Conservation (phyloP, 2,113 vertebrate genomes). For the Callionymus lyra region DNA sequence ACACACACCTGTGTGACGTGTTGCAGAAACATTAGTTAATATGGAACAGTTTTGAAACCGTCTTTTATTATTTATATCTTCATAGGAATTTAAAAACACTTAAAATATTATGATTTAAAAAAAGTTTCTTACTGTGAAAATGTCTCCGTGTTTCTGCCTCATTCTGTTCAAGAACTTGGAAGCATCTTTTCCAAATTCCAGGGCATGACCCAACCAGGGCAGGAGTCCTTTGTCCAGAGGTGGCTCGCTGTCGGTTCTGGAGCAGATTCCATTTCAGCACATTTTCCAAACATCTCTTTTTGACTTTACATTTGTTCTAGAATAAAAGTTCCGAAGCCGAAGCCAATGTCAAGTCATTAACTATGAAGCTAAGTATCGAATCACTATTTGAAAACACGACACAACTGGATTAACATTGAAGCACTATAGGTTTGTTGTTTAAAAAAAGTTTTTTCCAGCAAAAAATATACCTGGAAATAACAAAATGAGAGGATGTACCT, state of each 20-base stretch:
- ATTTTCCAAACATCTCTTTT: no score
- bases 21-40: neutral
- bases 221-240: constrained; percentile 75
- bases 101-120: no score
- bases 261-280: neutral
- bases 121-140: constrained; percentile 86
- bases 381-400: neutral
- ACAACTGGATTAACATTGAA: neutral
- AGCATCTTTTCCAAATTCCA: constrained; percentile 79
- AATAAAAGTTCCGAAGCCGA: no score
- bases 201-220: constrained; percentile 80
- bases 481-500: no score
- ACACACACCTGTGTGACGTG: constrained; percentile 67
- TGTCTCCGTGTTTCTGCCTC: constrained; percentile 77
- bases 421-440: neutral
- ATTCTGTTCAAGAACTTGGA: constrained; percentile 75
- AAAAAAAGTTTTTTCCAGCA: neutral
- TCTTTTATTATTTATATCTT: no score
- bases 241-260: constrained; percentile 70
- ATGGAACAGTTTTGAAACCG: no score
- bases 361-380: neutral
- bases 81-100: no score
- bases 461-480: no score
- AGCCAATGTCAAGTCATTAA: neutral
- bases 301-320: no score